A percentile compares a stretch with the other conserved stretches of the same genome.
Evolutionary conservation across 2,888 invertebrate genomes (phyloP).

Genomic region (Melolontha melolontha): DNA sequence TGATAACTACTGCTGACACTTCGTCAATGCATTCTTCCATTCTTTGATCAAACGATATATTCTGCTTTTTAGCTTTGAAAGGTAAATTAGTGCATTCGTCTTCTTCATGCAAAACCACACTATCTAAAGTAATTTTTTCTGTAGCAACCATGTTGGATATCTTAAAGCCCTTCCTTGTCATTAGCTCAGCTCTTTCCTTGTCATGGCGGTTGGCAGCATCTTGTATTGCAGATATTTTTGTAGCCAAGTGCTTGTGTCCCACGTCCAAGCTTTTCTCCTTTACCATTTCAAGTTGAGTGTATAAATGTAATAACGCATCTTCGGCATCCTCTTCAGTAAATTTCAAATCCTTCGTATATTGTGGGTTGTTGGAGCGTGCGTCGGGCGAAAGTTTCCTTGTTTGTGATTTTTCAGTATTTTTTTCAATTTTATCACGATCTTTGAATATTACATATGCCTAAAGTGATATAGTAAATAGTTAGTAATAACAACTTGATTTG

Average conservation of each 20-base stretch:
- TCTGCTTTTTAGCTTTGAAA: constrained; percentile 60
- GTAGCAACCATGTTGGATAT: constrained; percentile 59
- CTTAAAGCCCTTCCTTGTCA: constrained; percentile 60
- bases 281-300: constrained; percentile 83
- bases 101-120: constrained; percentile 56
- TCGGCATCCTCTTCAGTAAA: constrained; percentile 70
- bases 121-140: constrained; percentile 64
- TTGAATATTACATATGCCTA: constrained; percentile 95
- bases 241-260: constrained; percentile 78
- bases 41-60: constrained; percentile 67
- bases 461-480: constrained; percentile 43
- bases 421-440: constrained; percentile 84
- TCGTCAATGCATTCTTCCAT: constrained; percentile 50
- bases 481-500: not conserved
- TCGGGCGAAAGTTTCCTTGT: constrained; percentile 79
- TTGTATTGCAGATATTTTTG: constrained; percentile 85
- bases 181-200: constrained; percentile 63
- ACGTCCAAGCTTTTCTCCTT: constrained; percentile 82
- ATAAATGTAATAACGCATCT: constrained; percentile 85
- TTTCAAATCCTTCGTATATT: constrained; percentile 69
- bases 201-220: constrained; percentile 78
- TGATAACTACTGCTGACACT: constrained; percentile 33
- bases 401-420: constrained; percentile 76
- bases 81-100: constrained; percentile 49
- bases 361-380: constrained; percentile 72